phyloP scores from a whole-genome alignment of 2,888 invertebrate species.

The Trypoxylon attenuatum region DNA sequence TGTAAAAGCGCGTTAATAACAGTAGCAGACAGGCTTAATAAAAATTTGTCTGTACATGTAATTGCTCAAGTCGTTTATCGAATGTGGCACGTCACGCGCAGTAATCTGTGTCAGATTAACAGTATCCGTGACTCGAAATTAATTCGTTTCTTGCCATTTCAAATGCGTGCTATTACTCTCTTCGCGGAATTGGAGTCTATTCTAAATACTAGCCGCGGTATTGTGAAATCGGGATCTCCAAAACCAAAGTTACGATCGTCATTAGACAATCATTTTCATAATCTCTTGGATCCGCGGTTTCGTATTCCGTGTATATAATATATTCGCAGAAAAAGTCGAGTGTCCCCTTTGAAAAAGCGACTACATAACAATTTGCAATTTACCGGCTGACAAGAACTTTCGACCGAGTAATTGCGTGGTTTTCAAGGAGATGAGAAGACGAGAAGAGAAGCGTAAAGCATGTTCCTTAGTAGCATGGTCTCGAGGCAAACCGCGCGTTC shows the following conservation, averaged over 20 bases:
- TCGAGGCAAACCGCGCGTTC: background rate
- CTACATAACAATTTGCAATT: too few species aligned
- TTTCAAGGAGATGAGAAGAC: background rate
- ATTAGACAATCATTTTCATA: too few species aligned
- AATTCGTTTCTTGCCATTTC: conserved; percentile 4
- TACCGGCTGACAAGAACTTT: too few species aligned
- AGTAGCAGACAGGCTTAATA: conserved; percentile 34
- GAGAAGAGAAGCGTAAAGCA: background rate
- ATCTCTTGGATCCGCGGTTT: too few species aligned
- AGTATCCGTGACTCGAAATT: conserved; percentile 30
- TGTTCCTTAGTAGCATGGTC: background rate
- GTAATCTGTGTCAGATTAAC: conserved; percentile 51
- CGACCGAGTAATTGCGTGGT: background rate
- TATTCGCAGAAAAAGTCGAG: too few species aligned
- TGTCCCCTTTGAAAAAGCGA: too few species aligned
- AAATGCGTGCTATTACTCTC: background rate
- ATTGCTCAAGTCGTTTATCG: conserved; percentile 32
- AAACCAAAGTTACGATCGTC: too few species aligned
- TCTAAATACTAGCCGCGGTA: too few species aligned
- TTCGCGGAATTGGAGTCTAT: too few species aligned
- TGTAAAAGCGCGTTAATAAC: conserved; percentile 7
- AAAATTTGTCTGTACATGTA: conserved; percentile 34
- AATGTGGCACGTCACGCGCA: conserved; percentile 49
- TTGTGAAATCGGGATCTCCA: too few species aligned
- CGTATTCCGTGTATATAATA: too few species aligned